Base-by-base conservation (phyloP, 2,888 invertebrate species). In the Craniophora ligustri region DNA sequence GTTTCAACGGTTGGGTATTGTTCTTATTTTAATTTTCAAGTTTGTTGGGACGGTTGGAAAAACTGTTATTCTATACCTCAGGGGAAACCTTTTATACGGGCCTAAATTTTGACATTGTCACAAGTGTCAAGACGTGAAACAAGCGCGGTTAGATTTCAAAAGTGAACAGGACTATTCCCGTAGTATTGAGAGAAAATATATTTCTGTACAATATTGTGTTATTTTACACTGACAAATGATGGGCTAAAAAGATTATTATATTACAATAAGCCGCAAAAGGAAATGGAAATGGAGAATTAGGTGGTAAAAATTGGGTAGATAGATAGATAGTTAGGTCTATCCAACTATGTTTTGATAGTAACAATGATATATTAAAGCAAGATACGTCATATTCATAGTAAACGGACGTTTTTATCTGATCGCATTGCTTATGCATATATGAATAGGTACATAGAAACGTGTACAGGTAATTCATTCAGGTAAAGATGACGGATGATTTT, bases 41-140 rank as follows among this genome's bases (percentile, higher is more conserved):
- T 69, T 72, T 51, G 45, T 49, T 62, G 11, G 13, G 23, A 14
- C 69, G 49, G 45, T 49, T 62, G 21, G 53, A 53, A 51, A 58
- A 68, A 72, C 55, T 26, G 23, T 54, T 41, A 48, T 49, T 65
- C 56, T 66, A 61, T 60, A 63, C 54, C 71, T 60, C 66, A 14
- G 45, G 60, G 68, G 72, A 66, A 53, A 54, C 50, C 60, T 65
- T 73, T 64, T 71, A 64, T 67, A 58, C 35, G 51, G 62, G 62
- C 51, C 57, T 50, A 51, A 72, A 69, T 58, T 72, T 70, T 30
- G 49, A 54, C 41, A 65, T 54, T 80, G 78, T 77, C 76, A 74
- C 46, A 79, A 79, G 74, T 78, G 79, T 69, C 79, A 75, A 47
- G 67, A 68, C 72, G 47, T 51, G 44, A 72, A 75, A 69, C 71